Evolutionary conservation across 1,140 invertebrate species (phyloP).

Genomic region (Penaeus japonicus): DNA sequence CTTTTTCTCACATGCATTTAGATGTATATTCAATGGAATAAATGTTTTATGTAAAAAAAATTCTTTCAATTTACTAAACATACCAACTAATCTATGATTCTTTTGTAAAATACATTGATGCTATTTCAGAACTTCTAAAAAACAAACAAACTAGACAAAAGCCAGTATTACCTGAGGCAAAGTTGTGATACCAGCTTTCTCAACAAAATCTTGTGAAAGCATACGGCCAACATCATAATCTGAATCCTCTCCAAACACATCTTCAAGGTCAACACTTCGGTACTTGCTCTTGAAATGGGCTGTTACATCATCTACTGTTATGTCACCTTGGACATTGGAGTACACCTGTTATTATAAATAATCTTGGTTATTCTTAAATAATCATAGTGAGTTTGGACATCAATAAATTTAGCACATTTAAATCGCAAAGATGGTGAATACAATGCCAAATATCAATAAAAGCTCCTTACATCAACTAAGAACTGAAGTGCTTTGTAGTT

Average conservation of each 20-base stretch:
- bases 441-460: background rate
- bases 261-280: constrained; percentile 74
- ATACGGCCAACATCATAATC: constrained; percentile 91
- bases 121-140: background rate
- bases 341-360: constrained; percentile 31
- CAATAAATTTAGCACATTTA: too few relatives aligned
- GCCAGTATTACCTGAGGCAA: constrained; percentile 71
- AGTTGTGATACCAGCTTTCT: constrained; percentile 78
- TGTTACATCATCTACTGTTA: constrained; percentile 72
- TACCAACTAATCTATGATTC: too few relatives aligned
- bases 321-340: constrained; percentile 44
- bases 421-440: too few relatives aligned
- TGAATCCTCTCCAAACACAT: constrained; percentile 86
- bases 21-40: too few relatives aligned
- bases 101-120: background rate
- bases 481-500: constrained; percentile 56
- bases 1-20: too few relatives aligned
- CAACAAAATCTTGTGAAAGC: constrained; percentile 83
- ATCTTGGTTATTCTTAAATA: background rate
- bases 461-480: constrained; percentile 50
- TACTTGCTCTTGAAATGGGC: constrained; percentile 76
- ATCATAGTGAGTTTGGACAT: background rate
- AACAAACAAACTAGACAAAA: background rate
- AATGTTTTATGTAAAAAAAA: too few relatives aligned
- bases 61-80: too few relatives aligned